phyloP scores from a whole-genome alignment of 1,140 invertebrate species.

The Cephus cinctus region DNA sequence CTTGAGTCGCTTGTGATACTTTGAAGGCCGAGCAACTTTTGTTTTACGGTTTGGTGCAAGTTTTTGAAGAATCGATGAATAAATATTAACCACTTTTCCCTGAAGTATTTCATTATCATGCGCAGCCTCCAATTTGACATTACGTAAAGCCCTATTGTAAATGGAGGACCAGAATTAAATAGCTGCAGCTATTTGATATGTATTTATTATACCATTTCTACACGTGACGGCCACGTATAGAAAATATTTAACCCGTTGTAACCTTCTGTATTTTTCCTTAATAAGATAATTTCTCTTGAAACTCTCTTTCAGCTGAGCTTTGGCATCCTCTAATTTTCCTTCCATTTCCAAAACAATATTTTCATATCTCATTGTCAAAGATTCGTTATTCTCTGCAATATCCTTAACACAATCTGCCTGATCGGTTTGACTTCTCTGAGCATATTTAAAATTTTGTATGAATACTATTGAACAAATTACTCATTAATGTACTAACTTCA shows the following conservation, averaged over 20 bases:
- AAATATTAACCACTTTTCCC: constrained; percentile 22
- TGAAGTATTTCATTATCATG: constrained; percentile 20
- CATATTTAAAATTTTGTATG: too few relatives aligned
- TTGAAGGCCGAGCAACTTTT: background rate
- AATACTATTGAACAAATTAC: background rate
- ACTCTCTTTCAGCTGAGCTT: constrained; percentile 15
- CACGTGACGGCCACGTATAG: background rate
- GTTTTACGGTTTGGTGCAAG: constrained; percentile 13
- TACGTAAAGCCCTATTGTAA: constrained; percentile 5
- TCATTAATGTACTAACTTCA: constrained; percentile 8
- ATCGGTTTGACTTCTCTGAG: too few relatives aligned
- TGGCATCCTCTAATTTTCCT: constrained; percentile 11
- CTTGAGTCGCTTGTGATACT: constrained; percentile 1
- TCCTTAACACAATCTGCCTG: background rate
- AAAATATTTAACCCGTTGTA: background rate
- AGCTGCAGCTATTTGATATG: too few relatives aligned
- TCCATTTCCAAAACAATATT: constrained; percentile 21
- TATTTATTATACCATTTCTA: background rate
- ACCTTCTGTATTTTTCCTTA: constrained; percentile 26
- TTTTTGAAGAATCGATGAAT: constrained; percentile 24
- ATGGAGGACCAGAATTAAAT: background rate
- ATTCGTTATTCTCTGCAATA: background rate
- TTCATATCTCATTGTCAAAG: constrained; percentile 13
- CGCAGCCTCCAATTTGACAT: constrained; percentile 12
- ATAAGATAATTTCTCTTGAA: constrained; percentile 9